Evolutionary conservation across 2,888 invertebrate species (phyloP), one percentile per base, ranked within the genome.

Genomic region (Coleophora deauratella): DNA sequence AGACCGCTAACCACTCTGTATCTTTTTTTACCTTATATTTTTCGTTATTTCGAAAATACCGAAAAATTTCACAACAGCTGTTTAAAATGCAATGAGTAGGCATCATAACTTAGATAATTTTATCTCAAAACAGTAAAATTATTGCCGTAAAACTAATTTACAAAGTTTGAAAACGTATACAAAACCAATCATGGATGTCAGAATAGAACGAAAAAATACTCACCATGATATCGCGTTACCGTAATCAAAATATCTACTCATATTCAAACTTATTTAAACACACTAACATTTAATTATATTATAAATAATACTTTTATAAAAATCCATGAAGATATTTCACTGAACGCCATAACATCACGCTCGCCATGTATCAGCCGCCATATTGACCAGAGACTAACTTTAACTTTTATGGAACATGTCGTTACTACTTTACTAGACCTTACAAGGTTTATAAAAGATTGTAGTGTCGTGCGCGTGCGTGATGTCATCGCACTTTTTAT

Each of bases 161-260:
- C 43, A 45, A 40, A 53, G 41, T 57, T 55, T 49, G 56, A 66
- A 73, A 78, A 78, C 75, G 76, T 76, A 74, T 53, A 73, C 72
- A 75, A 66, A 62, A 57, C 65, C 71, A 77, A 81, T 77, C 69
- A 80, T 81, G 80, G 77, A 72, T 72, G 78, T 76, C 72, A 51
- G 45, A 49, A 45, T 50, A 58, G 60, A 63, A 47, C 52, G n/a
- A 52, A 55, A 59, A 45, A 55, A 52, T 60, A 84, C 86, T 86
- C 54, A 86, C 86, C 86, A 86, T 77, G 86, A 82, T 75, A 86
- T 75, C 62, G 77, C 80, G 72, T 77, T 86, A 72, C 77, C 69
- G 73, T 80, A 86, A 76, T 86, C 86, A 78, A 79, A 86, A 78
- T 86, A 86, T 74, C 86, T 80, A 73, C 79, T 86, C 86, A 86